Conservation (phyloP, 1,140 invertebrate genomes). For the Hyles vespertilio region DNA sequence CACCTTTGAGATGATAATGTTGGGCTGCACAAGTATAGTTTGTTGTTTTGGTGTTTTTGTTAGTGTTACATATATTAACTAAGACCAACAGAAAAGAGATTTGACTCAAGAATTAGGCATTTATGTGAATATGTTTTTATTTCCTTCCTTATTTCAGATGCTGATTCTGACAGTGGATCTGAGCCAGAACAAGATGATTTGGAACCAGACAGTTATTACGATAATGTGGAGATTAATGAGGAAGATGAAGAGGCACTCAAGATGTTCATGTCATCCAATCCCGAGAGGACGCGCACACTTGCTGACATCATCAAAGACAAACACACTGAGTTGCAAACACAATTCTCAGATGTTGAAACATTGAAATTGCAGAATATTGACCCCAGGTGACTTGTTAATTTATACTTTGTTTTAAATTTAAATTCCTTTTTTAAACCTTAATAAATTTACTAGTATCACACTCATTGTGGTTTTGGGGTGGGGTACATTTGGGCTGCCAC, state of each 20-base stretch:
- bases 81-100: too few species aligned
- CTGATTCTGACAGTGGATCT: conserved; percentile 72
- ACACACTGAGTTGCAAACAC: conserved; percentile 90
- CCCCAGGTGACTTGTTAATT: conserved; percentile 69
- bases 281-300: conserved; percentile 80
- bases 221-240: conserved; percentile 85
- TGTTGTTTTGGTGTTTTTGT: too few species aligned
- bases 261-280: conserved; percentile 83
- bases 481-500: too few species aligned
- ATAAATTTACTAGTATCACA: too few species aligned
- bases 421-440: too few species aligned
- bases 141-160: conserved; percentile 33
- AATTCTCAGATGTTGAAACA: conserved; percentile 87
- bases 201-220: conserved; percentile 79
- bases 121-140: not conserved
- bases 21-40: too few species aligned
- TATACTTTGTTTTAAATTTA: too few species aligned
- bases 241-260: conserved; percentile 92
- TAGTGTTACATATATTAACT: too few species aligned
- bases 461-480: too few species aligned
- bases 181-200: conserved; percentile 71
- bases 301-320: conserved; percentile 95
- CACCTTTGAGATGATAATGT: too few species aligned
- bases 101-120: not conserved
- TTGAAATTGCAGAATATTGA: conserved; percentile 87